Conservation (phyloP, 64 coral and sea anemone genomes). For the Astreopora myriophthalma region DNA sequence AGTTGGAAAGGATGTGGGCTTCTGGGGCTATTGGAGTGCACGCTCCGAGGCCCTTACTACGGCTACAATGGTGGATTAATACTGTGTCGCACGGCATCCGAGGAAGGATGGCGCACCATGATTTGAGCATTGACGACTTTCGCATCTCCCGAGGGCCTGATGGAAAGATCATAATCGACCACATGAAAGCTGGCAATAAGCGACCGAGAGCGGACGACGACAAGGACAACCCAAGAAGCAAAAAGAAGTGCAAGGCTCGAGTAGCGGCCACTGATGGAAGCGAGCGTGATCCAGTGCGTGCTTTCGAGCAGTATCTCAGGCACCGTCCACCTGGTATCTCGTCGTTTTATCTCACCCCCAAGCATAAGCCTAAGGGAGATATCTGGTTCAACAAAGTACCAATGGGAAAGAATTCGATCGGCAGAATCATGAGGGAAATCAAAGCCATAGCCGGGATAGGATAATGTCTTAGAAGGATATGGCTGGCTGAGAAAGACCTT, state of each 20-base stretch:
- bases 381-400: slow-evolving; percentile 99
- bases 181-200: slow-evolving; percentile 88
- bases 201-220: slow-evolving; percentile 85
- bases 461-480: slow-evolving; percentile 24
- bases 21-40: slow-evolving; percentile 96
- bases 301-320: slow-evolving; percentile 93
- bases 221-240: slow-evolving; percentile 86
- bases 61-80: slow-evolving; percentile 99
- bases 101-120: slow-evolving; percentile 98
- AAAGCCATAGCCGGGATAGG: slow-evolving; percentile 98
- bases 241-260: slow-evolving; percentile 94
- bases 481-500: not conserved
- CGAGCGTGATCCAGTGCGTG: slow-evolving; percentile 96
- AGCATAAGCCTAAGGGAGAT: slow-evolving; percentile 99
- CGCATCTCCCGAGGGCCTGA: slow-evolving; percentile 94
- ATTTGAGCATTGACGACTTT: slow-evolving; percentile 97
- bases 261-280: slow-evolving; percentile 94
- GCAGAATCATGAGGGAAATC: slow-evolving; percentile 98
- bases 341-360: slow-evolving; percentile 99
- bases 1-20: slow-evolving; percentile 98
- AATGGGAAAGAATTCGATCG: slow-evolving; percentile 99
- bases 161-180: slow-evolving; percentile 95
- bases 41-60: slow-evolving; percentile 83
- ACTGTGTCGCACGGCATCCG: slow-evolving; percentile 94
- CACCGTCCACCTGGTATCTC: slow-evolving; percentile 98